Evolutionary conservation across 2,888 invertebrate genomes (phyloP).

Genomic region (Volucella inanis): DNA sequence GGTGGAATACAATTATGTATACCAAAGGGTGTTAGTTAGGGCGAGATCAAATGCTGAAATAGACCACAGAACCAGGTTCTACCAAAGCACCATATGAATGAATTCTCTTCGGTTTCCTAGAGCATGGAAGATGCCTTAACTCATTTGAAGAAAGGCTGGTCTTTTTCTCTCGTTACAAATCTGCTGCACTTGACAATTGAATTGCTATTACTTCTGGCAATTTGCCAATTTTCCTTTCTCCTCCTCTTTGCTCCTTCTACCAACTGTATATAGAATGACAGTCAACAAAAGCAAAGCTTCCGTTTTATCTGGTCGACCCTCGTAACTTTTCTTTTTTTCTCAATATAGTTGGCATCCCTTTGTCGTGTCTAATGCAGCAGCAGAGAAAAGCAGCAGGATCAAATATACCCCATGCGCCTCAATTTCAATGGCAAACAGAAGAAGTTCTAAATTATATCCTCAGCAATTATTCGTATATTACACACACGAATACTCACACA

Average conservation of each 20-base stretch:
- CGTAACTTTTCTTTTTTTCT: constrained; percentile 12
- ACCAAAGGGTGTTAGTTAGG: constrained; percentile 12
- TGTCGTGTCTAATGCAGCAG: constrained; percentile 48
- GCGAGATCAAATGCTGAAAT: constrained; percentile 64
- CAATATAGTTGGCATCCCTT: constrained; percentile 23
- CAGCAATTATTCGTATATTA: constrained; percentile 28
- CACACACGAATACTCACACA: not conserved
- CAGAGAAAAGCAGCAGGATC: not conserved
- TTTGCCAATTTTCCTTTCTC: constrained; percentile 55
- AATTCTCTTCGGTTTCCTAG: constrained; percentile 17
- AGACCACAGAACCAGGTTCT: constrained; percentile 57
- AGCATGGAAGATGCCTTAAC: constrained; percentile 1
- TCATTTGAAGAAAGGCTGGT: constrained; percentile 1
- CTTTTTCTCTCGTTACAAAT: not conserved
- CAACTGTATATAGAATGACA: constrained; percentile 15
- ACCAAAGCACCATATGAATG: constrained; percentile 18
- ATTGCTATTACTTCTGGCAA: constrained; percentile 66
- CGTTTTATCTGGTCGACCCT: constrained; percentile 7
- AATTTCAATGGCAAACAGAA: constrained; percentile 53
- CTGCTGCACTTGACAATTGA: constrained; percentile 63
- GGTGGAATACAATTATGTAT: constrained; percentile 60
- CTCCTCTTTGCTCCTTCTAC: not conserved
- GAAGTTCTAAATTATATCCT: constrained; percentile 44
- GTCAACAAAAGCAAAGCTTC: constrained; percentile 20
- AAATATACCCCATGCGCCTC: constrained; percentile 14